Base-by-base conservation (phyloP, 2,888 invertebrate genomes). In the Leptarthrus brevirostris region DNA sequence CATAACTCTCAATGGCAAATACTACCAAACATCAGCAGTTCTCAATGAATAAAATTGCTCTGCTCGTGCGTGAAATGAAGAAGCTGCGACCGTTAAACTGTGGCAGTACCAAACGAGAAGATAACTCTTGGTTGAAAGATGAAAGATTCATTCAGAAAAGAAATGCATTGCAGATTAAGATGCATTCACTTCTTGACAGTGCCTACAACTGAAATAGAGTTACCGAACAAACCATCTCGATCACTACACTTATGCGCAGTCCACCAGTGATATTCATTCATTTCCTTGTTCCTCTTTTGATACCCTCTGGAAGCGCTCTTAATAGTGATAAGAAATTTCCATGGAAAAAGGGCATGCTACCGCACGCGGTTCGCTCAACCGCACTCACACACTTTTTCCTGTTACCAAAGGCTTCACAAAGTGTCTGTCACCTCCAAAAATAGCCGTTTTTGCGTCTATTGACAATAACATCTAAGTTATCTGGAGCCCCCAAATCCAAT, bases 221-320 rank as follows among this genome's bases (percentile, higher is more conserved):
- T n/a, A n/a, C n/a, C n/a, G n/a, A n/a, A n/a, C n/a, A n/a, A n/a
- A n/a, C n/a, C 47, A 64, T 64, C 44, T 40, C 44, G 24, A 47
- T 64, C 64, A 24, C 22, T 44, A 47, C 12, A 64, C 47, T 64
- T 44, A 24, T 44, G 44, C 14, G 24, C 24, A 40, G n/a, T n/a
- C n/a, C n/a, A n/a, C n/a, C n/a, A n/a, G 18, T 16, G 64, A 64
- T 64, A 44, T 64, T 64, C 22, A 64, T 40, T 47, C 44, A 64
- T 64, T 64, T 64, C 64, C 64, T 64, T 64, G 64, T 64, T 64
- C 64, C 64, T 64, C 64, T 64, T 64, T 47, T 64, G 64, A 64
- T 64, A 64, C 64, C 44, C 64, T 64, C 64, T 64, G 44, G 64
- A 64, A 47, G 47, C 47, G 34, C 64, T 64, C 44, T 64, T 44